Percentiles rank a stretch among this genome's conserved stretches.
Conservation (phyloP, 2,797 vertebrate species). For the Sebastes ruberrimus region DNA sequence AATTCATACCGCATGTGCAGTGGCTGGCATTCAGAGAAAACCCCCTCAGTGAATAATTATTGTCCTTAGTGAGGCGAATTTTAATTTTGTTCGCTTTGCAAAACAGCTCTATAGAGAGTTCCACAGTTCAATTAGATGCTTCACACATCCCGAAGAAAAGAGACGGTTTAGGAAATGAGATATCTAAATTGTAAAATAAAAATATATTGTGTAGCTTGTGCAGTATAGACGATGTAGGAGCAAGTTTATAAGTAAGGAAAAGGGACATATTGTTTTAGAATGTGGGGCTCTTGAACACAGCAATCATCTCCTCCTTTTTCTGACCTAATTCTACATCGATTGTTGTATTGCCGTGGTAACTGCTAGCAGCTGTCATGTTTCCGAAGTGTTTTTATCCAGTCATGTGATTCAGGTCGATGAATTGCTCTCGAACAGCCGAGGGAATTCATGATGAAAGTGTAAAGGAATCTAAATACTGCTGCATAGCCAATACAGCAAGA, state of each 20-base stretch:
- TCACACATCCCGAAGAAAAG: slow-evolving; percentile 33
- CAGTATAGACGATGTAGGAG: neutral
- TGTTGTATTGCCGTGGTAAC: neutral
- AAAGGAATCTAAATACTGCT: neutral
- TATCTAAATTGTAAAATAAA: neutral
- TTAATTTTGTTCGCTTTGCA: slow-evolving; percentile 62
- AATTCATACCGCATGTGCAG: slow-evolving; percentile 33
- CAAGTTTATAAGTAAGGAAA: neutral
- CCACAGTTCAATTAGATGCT: slow-evolving; percentile 53
- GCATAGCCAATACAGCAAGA: neutral
- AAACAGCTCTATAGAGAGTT: slow-evolving; percentile 55
- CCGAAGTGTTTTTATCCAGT: neutral
- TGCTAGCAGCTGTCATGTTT: slow-evolving; percentile 1
- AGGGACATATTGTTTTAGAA: neutral
- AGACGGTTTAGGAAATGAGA: slow-evolving; percentile 3
- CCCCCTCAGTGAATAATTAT: slow-evolving; percentile 65
- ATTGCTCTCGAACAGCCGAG: neutral
- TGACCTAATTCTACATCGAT: neutral
- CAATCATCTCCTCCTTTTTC: neutral
- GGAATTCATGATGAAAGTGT: neutral
- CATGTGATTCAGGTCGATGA: neutral
- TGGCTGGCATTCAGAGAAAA: slow-evolving; percentile 38
- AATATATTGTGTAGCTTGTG: neutral
- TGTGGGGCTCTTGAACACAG: neutral
- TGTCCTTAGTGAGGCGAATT: slow-evolving; percentile 56